Percentiles rank a stretch among this genome's conserved stretches.
Evolutionary conservation across 2,113 vertebrate genomes (phyloP).

Genomic region (Raja brachyura): DNA sequence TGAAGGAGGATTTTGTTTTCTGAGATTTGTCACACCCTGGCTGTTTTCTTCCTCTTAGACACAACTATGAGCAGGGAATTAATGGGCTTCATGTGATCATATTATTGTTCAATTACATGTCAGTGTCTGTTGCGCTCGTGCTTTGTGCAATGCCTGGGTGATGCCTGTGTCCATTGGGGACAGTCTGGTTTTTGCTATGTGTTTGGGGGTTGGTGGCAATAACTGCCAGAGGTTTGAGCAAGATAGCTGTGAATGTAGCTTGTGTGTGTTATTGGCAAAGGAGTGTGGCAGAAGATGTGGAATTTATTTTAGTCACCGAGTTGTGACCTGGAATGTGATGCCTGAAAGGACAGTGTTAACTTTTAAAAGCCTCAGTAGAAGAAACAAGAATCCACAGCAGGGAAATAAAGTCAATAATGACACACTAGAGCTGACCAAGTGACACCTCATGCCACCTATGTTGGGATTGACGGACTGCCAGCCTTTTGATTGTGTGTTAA

Average conservation of each 20-base stretch:
- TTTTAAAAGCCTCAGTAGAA: neutral
- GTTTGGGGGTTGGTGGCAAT: too few species aligned
- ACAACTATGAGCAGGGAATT: neutral
- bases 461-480: too few species aligned
- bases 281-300: neutral
- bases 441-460: too few species aligned
- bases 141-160: neutral
- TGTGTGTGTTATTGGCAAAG: neutral
- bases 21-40: neutral
- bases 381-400: too few species aligned
- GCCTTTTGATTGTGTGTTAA: too few species aligned
- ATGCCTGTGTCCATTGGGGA: neutral
- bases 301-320: neutral
- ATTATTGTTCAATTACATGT: neutral
- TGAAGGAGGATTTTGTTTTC: neutral
- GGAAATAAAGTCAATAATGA: too few species aligned
- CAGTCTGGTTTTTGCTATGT: neutral
- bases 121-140: neutral
- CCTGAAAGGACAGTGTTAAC: neutral
- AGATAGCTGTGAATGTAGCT: neutral
- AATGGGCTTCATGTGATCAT: neutral
- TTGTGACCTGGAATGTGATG: neutral
- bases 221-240: neutral
- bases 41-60: too few species aligned
- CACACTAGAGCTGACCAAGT: too few species aligned